These are phyloP conservation scores for Tetrax tetrax DNA, from an alignment of 2,113 vertebrate species.

Conservation along the genomic window DNA sequence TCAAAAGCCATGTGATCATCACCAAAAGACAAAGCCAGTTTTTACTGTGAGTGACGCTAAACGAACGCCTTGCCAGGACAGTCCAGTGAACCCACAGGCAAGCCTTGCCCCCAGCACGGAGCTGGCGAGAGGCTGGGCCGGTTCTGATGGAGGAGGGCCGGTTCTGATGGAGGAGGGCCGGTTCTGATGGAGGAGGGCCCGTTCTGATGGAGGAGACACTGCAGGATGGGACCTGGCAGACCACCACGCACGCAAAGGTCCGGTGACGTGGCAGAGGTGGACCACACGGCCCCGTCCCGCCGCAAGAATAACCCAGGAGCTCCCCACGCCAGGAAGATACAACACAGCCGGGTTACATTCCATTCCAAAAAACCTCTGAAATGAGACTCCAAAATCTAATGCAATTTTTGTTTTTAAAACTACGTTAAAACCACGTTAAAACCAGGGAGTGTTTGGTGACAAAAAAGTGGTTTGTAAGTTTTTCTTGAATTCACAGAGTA, in stretches of 20 bases:
- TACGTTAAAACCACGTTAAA: fast-evolving
- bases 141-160: neutral
- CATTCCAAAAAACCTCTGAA: neutral
- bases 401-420: neutral
- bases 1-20: neutral
- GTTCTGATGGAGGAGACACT: no score
- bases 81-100: fast-evolving
- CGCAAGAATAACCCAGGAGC: neutral
- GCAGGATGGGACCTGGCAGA: neutral
- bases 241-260: fast-evolving
- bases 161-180: no score
- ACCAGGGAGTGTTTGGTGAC: fast-evolving
- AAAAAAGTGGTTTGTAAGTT: neutral
- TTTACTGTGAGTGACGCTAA: fast-evolving
- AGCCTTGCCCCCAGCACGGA: neutral
- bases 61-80: neutral
- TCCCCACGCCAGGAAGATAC: neutral
- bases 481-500: neutral
- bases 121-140: neutral
- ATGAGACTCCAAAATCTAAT: neutral
- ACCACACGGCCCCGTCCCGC: neutral
- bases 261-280: fast-evolving
- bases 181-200: neutral
- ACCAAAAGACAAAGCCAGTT: neutral
- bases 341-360: neutral